These are phyloP conservation scores for Australoheros scitulus DNA, from an alignment of 2,113 vertebrate species.

Conservation along the genomic window DNA sequence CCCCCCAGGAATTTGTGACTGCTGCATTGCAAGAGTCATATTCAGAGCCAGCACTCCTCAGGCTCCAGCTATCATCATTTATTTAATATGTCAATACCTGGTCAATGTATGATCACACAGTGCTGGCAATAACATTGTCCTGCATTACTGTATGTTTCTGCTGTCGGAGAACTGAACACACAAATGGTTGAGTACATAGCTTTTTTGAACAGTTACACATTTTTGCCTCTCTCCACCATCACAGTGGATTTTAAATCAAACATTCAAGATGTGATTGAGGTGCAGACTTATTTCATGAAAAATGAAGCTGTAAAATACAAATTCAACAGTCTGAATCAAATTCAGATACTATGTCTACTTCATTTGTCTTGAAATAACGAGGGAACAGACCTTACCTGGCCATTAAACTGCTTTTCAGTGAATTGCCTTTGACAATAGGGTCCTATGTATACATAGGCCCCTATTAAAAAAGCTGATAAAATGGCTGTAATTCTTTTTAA, in stretches of 20 bases:
- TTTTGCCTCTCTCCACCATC: no score
- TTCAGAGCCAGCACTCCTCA: neutral
- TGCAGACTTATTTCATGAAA: neutral
- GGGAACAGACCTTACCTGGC: neutral
- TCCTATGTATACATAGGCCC: neutral
- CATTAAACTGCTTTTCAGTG: neutral
- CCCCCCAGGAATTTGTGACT: neutral
- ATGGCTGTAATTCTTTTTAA: no score
- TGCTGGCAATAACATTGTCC: neutral
- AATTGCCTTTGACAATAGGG: neutral
- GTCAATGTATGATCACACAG: constrained; percentile 7
- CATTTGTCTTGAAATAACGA: neutral
- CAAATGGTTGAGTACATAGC: accelerated
- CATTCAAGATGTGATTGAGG: neutral
- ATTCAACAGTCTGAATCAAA: neutral
- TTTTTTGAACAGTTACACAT: neutral
- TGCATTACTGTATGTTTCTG: neutral
- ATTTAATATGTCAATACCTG: constrained; percentile 10
- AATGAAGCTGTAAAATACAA: neutral
- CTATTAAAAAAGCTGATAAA: neutral
- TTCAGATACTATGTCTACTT: neutral
- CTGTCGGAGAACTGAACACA: neutral
- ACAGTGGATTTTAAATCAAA: neutral
- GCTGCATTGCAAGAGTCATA: neutral
- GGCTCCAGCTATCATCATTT: neutral